Conservation (phyloP, 1,140 invertebrate species). For the Argopecten irradians region DNA sequence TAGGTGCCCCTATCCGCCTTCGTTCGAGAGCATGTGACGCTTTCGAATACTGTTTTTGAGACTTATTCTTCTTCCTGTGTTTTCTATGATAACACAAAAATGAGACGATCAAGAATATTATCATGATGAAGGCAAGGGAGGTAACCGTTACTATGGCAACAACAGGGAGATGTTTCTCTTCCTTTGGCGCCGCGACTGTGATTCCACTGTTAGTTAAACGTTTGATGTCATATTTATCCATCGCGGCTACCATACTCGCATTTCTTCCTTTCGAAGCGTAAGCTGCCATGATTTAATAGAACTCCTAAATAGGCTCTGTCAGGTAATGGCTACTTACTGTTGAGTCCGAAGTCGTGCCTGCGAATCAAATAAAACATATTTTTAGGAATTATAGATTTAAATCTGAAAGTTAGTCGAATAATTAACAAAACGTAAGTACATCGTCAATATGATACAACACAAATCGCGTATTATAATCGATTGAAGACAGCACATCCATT, state of each 20-base stretch:
- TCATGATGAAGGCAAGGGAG: not conserved
- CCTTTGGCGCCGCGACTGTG: not conserved
- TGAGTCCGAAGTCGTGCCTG: no score
- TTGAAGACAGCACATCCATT: no score
- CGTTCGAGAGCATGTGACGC: not conserved
- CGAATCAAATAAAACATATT: no score
- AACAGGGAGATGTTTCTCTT: not conserved
- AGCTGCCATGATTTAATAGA: not conserved
- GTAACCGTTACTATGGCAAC: not conserved
- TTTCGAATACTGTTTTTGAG: not conserved
- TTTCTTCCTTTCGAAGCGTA: not conserved
- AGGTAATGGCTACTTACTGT: no score
- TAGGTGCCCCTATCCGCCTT: not conserved
- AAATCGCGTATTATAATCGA: no score
- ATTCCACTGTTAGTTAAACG: not conserved
- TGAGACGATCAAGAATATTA: not conserved
- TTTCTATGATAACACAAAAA: constrained; percentile 6
- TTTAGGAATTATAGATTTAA: no score
- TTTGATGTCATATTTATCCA: not conserved
- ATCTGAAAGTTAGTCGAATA: no score
- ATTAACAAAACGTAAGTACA: no score
- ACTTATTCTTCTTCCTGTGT: not conserved
- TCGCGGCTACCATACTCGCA: not conserved
- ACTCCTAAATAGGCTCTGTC: no score
- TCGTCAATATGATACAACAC: no score